Base-by-base conservation (phyloP, 2,113 vertebrate species). In the Abramis brama region DNA sequence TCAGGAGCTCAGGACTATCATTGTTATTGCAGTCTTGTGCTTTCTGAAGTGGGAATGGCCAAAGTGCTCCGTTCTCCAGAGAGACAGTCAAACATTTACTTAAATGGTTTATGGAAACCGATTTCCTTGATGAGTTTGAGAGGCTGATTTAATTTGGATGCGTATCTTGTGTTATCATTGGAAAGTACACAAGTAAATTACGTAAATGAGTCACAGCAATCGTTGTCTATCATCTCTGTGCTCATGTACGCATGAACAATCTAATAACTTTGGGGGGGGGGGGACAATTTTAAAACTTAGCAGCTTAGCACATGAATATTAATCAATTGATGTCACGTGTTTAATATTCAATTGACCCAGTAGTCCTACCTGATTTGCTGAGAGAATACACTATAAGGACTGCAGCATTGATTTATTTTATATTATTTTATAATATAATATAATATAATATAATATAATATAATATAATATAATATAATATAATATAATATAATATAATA, bases 1-100 rank as follows among this genome's bases (percentile, higher is more conserved):
- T 79, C 27, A 8, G 23, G 15, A 66, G 76, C 71, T 79, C 23
- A 15, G 13, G 15, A 66, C 82, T 85, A 86, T 89, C 88, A 83
- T 21, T 85, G 64, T 85, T 74, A 45, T 82, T 88, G 36, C 85
- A 89, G 89, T 50, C 83, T n/a, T 80, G 68, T 43, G 39, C 59
- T 19, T 27, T 77, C 83, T 85, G 45, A 68, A 82, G 50, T n/a
- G 47, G 33, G 47, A 60, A 82, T 23, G 62, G 21, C 47, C 73
- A 62, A 84, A 60, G 12, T 3, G 52, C 2, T 33, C 60, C 8
- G 15, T 45, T 60, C 66, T 57, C 62, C 64, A 47, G 79, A 50
- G 79, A 81, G 33, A 52, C 82, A 8, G 79, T 76, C 33, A 23
- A 71, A 43, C 66, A 4, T 39, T 39, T 39, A 62, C 55, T 80